Base-by-base conservation (phyloP, 2,113 vertebrate species). In the Connochaetes taurinus region DNA sequence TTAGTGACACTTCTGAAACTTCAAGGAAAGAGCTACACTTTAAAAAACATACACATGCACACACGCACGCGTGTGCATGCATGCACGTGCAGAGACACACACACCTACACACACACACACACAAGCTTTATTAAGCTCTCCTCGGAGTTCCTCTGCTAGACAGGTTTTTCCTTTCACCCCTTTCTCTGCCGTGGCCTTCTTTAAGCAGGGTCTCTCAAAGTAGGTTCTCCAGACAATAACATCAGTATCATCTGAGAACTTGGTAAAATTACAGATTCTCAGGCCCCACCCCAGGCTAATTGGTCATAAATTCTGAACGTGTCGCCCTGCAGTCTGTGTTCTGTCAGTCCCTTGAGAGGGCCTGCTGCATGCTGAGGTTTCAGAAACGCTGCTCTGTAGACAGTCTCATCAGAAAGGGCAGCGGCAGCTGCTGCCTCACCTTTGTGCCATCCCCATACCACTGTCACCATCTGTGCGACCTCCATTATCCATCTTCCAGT, bases 11-110 rank as follows among this genome's bases (percentile, higher is more conserved):
- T 55, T 47, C 82, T 94, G 9, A 74, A 94, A 71, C 71, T 52
- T 67, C 33, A 96, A 74, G 4, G 55, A 62, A 53, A 58, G 21
- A 36, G 21, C 58, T 87, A 14, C 1, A 2, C 2, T 82, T 23
- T 57, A 7, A 60, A 71, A 80, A 88, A 89, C 45, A 13, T 36
- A 71, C 3, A 5, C 17, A 12, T 8, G 43, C 4, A 29, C 11
- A 45, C 23, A 27, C 29, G 13, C 6, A 67, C 19, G 3, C 50
- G 50, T 14, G 50, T 50, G 13, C 1, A 0, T 50, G 50, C 3
- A 0, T 16, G 15, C 52, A 17, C 1, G 5, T 2, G 52, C 16
- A 16, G 16, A 8, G 4, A 7, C 52, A 53, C 0, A 15, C 6
- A 29, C 31, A n/a, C 4, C 9, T 6, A 15, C 9, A 60, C 2